Evolutionary conservation across 92 coral and sea anemone genomes (phyloP), one percentile per base, ranked within the genome.

Genomic region (Galaxea fascicularis): DNA sequence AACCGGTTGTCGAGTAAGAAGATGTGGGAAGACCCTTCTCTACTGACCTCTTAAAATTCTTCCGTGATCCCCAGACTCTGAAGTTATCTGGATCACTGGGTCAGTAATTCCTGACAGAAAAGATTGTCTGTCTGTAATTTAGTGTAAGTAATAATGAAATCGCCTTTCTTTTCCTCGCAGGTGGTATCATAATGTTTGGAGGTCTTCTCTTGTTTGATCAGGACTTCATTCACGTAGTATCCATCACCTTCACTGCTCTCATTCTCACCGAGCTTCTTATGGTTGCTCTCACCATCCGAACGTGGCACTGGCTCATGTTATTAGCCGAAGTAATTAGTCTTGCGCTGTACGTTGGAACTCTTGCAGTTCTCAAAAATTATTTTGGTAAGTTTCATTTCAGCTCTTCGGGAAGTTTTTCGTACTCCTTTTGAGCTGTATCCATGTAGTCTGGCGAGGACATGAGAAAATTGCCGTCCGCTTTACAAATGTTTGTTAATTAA

Each of bases 221-320:
- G 20, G 97, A 96, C 76, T 96, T 96, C 71, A 96, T 96, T 57
- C 98, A 96, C 79, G 99, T 96, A 11, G 99, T 96, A 4, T 86
- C 99, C 18, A 96, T 96, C 72, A 96, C 99, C 7, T 96, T 96
- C 85, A 96, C 99, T 26, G 90, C 99, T 2, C 93, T 96, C 16
- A 93, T 96, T 72, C 97, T 96, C 54, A 96, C 99, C 44, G 99
- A 96, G 46, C 90, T 96, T 11, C 83, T 96, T 1, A 96, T 96
- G 99, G 99, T 96, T 22, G 99, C 99, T 2, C 89, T 96, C 22
- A 96, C 99, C 51, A 91, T 96, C 5, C 89, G 98, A 53, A 96
- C 99, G 25, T 96, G 99, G 99, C 99, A 96, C 74, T 96, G 99
- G 98, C 78, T 96, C 56, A 96, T 96, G 99, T 78, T 89, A 54